A percentile compares a stretch with the other conserved stretches of the same genome.
phyloP scores from a whole-genome alignment of 2,113 vertebrate species.

The Indicator indicator region DNA sequence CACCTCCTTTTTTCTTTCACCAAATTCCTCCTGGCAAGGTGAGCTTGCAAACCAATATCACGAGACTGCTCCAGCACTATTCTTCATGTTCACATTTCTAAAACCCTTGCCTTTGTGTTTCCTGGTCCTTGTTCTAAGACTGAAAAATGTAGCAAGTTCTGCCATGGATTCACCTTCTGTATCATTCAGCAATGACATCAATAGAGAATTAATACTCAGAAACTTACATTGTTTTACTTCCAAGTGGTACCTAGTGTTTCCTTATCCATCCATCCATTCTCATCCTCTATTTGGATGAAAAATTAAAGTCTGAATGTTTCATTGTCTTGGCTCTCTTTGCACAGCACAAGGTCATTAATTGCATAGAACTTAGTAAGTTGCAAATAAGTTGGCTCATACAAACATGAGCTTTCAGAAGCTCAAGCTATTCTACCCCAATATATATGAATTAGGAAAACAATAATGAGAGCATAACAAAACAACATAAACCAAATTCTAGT shows the following conservation, averaged over 20 bases:
- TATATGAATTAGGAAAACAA: neutral
- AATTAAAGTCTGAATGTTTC: neutral
- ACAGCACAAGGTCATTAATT: neutral
- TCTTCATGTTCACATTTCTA: neutral
- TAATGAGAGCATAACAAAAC: neutral
- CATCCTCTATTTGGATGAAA: neutral
- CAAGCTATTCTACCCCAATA: neutral
- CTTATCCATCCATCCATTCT: neutral
- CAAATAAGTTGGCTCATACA: neutral
- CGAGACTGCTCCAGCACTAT: neutral
- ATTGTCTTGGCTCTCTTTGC: neutral
- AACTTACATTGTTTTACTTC: neutral
- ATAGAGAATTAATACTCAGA: neutral
- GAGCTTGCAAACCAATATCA: neutral
- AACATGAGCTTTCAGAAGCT: neutral
- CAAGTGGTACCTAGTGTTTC: neutral
- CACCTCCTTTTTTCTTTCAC: neutral
- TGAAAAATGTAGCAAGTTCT: neutral
- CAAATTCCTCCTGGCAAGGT: neutral
- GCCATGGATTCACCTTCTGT: neutral
- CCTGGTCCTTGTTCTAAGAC: neutral
- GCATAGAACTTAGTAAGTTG: neutral
- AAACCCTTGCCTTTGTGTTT: neutral
- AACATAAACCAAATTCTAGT: neutral
- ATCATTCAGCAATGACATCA: accelerated